Conservation (phyloP, 2,797 vertebrate genomes). For the Paguma larvata region DNA sequence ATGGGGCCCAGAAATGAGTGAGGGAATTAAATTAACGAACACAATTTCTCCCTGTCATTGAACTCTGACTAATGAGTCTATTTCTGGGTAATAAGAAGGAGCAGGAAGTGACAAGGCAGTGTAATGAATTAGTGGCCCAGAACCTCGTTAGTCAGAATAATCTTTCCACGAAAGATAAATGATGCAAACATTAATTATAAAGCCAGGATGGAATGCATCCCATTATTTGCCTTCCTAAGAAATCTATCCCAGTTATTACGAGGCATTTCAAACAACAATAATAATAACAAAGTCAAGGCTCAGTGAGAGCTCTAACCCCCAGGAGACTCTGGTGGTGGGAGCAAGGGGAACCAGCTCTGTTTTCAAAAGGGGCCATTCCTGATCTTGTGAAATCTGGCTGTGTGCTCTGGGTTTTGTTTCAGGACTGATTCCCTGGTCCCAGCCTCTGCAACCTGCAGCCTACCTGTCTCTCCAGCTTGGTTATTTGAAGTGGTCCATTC, state of each 20-base stretch:
- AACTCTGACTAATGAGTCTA: constrained; percentile 93
- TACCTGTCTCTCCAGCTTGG: accelerated
- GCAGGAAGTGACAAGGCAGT: constrained; percentile 91
- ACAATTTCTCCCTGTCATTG: constrained; percentile 92
- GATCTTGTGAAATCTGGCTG: accelerated
- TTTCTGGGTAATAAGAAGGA: constrained; percentile 92
- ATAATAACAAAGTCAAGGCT: constrained; percentile 59
- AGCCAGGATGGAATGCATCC: constrained; percentile 87
- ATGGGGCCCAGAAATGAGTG: constrained; percentile 82
- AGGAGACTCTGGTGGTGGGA: neutral
- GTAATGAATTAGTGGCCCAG: constrained; percentile 92
- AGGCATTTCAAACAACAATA: constrained; percentile 67
- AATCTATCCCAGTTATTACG: constrained; percentile 84
- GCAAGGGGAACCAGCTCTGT: accelerated
- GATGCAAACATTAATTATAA: constrained; percentile 92
- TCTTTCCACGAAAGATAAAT: constrained; percentile 92
- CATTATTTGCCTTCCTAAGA: constrained; percentile 87
- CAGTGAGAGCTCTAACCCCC: neutral
- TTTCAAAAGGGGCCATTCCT: neutral
- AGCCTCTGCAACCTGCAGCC: accelerated
- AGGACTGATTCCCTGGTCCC: accelerated
- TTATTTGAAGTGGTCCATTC: neutral
- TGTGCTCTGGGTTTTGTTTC: neutral
- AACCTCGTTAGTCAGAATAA: constrained; percentile 93
- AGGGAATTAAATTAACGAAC: constrained; percentile 91